Base-by-base conservation (phyloP, 2,888 invertebrate species). In the Furcula furcula region DNA sequence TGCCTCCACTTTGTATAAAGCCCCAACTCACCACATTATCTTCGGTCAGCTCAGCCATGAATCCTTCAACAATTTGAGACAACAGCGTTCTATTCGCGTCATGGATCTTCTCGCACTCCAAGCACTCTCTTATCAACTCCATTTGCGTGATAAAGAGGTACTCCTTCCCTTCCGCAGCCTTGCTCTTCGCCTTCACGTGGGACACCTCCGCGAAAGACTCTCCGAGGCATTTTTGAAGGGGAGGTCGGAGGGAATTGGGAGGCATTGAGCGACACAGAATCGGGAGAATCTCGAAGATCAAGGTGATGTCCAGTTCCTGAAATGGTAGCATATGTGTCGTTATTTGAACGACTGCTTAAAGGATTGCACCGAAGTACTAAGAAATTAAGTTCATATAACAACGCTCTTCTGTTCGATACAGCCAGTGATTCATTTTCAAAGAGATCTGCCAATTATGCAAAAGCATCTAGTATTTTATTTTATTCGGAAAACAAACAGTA, bases 1-100 rank as follows among this genome's bases (percentile, higher is more conserved):
- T n/a, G n/a, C n/a, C n/a, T n/a, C n/a, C n/a, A n/a, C n/a, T n/a
- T n/a, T n/a, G n/a, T n/a, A n/a, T n/a, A n/a, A n/a, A n/a, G n/a
- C n/a, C n/a, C n/a, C n/a, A n/a, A 71, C 79, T 76, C 42, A 90
- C 89, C 62, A 77, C 71, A 59, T 84, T 74, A 21, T 90, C 84
- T 22, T 82, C 84, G 21, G 66, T 64, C 0, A 91, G 56, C 11
- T 78, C 56, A 1, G 78, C 63, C 42, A 89, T 83, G 36, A 90
- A 81, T 3, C 73, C 67, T 52, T 91, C 91, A 1, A 92, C 56
- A 0, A 85, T 66, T 30, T 84, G 83, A 3, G 88, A 82, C 21
- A 92, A 39, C 13, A 91, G 40, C 0, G 84, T 88, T 53, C 91
- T 89, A 49, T 92, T 93, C 0, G 91, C 91, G 25, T 92, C 92